A percentile compares a stretch with the other conserved stretches of the same genome.
These are phyloP conservation scores for Spheniscus mendiculus DNA, from an alignment of 2,113 vertebrate species.

Conservation along the genomic window DNA sequence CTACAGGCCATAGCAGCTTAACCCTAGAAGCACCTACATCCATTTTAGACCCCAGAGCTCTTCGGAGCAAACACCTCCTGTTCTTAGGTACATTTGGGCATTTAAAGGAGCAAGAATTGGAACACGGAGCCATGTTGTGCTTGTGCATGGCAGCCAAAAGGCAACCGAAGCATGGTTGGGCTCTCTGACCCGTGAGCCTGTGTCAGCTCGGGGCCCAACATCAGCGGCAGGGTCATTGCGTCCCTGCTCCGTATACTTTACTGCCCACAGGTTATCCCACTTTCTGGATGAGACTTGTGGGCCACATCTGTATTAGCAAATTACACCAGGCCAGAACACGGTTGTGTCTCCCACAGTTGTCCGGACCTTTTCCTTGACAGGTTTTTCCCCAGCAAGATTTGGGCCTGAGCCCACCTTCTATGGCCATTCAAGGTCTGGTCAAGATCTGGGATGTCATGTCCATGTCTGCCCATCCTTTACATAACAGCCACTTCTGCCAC, in stretches of 20 bases:
- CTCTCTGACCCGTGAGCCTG: not conserved
- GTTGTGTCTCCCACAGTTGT: not conserved
- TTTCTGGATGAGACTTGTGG: not conserved
- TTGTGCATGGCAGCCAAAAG: rapidly evolving
- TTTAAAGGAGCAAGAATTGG: not conserved
- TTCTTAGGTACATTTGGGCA: not conserved
- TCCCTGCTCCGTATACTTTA: not conserved
- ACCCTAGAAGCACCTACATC: not conserved
- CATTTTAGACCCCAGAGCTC: not conserved
- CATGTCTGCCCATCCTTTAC: not conserved
- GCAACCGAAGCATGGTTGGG: rapidly evolving
- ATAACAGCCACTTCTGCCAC: not conserved
- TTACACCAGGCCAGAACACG: rapidly evolving
- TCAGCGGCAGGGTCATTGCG: not conserved
- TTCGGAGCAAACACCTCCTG: not conserved
- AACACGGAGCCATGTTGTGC: not conserved
- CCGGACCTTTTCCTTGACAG: not conserved
- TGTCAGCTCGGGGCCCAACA: rapidly evolving
- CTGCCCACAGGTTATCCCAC: not conserved
- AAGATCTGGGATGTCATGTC: not conserved
- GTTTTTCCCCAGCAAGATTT: not conserved
- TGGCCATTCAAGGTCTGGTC: not conserved
- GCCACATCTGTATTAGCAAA: not conserved
- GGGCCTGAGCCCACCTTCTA: not conserved
- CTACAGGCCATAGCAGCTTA: not conserved